Conservation (phyloP, 2,797 vertebrate genomes). For the Gallinago nigripennis region DNA sequence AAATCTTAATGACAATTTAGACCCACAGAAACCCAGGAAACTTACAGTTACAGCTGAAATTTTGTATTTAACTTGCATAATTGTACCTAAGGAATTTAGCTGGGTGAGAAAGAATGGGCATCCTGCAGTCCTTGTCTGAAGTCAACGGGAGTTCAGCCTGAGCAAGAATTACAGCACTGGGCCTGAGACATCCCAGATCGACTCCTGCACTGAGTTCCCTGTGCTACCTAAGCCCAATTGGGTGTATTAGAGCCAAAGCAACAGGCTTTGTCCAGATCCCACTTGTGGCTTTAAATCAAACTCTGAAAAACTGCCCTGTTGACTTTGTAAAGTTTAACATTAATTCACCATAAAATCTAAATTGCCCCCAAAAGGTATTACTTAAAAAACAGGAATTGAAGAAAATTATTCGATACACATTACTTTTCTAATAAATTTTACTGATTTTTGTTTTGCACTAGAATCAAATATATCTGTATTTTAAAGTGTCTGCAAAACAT, state of each 20-base stretch:
- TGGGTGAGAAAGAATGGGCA: background rate
- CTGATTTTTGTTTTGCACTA: background rate
- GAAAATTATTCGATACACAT: background rate
- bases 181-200: background rate
- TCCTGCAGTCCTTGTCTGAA: background rate
- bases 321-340: background rate
- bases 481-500: background rate
- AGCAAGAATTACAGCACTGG: background rate
- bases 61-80: background rate
- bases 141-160: background rate
- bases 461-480: background rate
- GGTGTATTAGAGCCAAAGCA: conserved; percentile 23
- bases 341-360: background rate
- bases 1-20: background rate
- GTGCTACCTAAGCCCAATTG: background rate
- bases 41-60: background rate
- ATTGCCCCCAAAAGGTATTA: background rate
- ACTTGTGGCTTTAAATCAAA: conserved; percentile 19
- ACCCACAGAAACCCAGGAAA: background rate
- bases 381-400: background rate
- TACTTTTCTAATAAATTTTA: background rate
- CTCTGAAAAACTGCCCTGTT: background rate
- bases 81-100: background rate
- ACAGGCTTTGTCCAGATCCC: background rate
- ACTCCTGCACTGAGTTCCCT: background rate